Evolutionary conservation across 2,797 vertebrate genomes (phyloP).

Genomic region (Anniella stebbinsi): DNA sequence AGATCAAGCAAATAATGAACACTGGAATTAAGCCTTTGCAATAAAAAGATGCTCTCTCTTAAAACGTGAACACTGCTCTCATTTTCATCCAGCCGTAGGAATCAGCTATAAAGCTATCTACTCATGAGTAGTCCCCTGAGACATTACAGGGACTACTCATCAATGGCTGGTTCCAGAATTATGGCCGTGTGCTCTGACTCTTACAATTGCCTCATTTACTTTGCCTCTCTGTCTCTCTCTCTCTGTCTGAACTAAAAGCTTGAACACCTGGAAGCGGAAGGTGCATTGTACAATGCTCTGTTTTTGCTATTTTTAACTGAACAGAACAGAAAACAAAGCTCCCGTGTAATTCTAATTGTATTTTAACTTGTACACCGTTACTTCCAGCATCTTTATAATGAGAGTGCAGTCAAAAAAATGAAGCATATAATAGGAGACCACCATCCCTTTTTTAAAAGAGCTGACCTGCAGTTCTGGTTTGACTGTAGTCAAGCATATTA

Average conservation of each 20-base stretch:
- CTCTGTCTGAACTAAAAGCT: neutral
- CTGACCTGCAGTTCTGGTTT: slow-evolving; percentile 73
- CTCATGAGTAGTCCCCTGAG: neutral
- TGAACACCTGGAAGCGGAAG: slow-evolving; percentile 8
- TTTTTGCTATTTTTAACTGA: slow-evolving; percentile 46
- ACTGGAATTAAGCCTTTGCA: slow-evolving; percentile 56
- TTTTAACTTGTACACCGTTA: slow-evolving; percentile 51
- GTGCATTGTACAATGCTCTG: fast-evolving
- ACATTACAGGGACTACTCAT: slow-evolving; percentile 7
- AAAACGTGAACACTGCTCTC: slow-evolving; percentile 21
- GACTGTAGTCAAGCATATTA: slow-evolving; percentile 64
- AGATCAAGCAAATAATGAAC: slow-evolving; percentile 53
- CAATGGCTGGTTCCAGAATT: slow-evolving; percentile 28
- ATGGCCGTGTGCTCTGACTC: neutral
- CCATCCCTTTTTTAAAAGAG: slow-evolving; percentile 54
- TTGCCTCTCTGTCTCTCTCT: neutral
- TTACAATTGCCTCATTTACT: neutral
- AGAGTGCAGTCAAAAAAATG: slow-evolving; percentile 52
- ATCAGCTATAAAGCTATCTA: neutral
- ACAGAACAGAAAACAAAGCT: slow-evolving; percentile 45
- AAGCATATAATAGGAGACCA: slow-evolving; percentile 55
- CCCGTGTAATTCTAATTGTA: slow-evolving; percentile 41
- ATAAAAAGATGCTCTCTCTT: slow-evolving; percentile 28
- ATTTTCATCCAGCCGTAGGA: slow-evolving; percentile 34
- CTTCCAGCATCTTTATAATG: slow-evolving; percentile 60